phyloP scores from a whole-genome alignment of 1,140 invertebrate genomes.

The Solenopsis invicta region DNA sequence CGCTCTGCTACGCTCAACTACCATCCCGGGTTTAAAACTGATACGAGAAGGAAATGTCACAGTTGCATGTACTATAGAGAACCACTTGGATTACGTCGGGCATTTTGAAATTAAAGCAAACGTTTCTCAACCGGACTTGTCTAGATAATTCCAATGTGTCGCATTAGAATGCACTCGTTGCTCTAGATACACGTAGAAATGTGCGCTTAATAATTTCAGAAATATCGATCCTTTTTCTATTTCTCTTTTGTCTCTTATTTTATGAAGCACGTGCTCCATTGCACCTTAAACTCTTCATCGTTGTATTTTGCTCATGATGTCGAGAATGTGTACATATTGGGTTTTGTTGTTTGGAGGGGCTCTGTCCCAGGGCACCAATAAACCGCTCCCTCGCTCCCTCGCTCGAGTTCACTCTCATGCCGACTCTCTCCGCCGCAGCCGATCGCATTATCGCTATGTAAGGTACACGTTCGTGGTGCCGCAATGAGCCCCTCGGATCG shows the following conservation, averaged over 20 bases:
- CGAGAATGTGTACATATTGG: constrained; percentile 35
- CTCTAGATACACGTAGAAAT: not conserved
- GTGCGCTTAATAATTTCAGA: not conserved
- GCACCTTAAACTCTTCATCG: constrained; percentile 1
- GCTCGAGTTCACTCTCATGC: constrained; percentile 18
- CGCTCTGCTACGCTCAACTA: not conserved
- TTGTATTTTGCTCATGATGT: not conserved
- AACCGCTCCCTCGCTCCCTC: constrained; percentile 46
- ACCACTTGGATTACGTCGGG: not conserved
- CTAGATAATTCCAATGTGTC: not conserved
- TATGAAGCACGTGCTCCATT: not conserved
- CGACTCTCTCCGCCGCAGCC: constrained; percentile 56
- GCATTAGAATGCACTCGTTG: not conserved
- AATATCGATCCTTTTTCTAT: not conserved
- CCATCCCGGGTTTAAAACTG: constrained; percentile 34
- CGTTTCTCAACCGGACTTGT: not conserved
- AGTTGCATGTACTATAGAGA: not conserved
- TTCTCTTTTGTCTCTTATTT: not conserved
- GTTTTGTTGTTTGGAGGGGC: constrained; percentile 30
- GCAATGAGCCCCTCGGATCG: constrained; percentile 67
- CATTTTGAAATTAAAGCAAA: constrained; percentile 29
- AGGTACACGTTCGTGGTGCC: constrained; percentile 67
- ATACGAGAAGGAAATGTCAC: constrained; percentile 27
- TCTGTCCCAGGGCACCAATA: constrained; percentile 43
- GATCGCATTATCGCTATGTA: constrained; percentile 60